Evolutionary conservation across 2,113 vertebrate species (phyloP), one percentile per base, ranked within the genome.

Genomic region (Chitala chitala): DNA sequence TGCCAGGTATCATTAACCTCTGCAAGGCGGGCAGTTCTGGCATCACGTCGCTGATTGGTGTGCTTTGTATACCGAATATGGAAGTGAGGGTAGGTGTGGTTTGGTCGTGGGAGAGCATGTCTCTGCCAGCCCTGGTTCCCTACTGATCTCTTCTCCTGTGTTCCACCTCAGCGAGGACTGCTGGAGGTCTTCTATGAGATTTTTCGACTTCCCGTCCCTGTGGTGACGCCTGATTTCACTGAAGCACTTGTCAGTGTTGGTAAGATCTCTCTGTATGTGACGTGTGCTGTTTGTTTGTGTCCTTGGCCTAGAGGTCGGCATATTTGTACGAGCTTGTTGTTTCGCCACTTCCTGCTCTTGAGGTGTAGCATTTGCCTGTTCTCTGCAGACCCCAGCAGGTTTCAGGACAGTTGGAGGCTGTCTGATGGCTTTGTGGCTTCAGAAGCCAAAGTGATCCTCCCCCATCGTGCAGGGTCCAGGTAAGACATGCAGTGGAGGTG

Each of bases 1-100:
- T 7, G 75, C 61, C 83, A 98, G 97, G 97, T 78, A 98, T 98
- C 86, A 98, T 99, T 90, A 95, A 94, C 85, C 90, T 99, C 71
- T 99, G 97, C 87, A 98, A 96, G 82, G 92, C 93, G 82, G 96
- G 94, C 68, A 98, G 96, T 84, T 98, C 96, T 78, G 97, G 97
- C 38, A 98, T 99, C 87, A 95, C 97, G 46, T 99, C 97, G 82
- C 90, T 99, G 83, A 97, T 98, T 86, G 96, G 97, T 68, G 92
- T 99, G 80, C 94, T 98, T 74, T 95, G 95, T 85, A 98, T 99
- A 94, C 97, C 96, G 91, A 98, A 99, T 92, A 96, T 94, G 94
- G 96, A 99, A 90, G 96, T 98, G 82, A 88, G 96, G 92, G 97
- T 98, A 90, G 73, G 95, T 38, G n/a, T 55, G n/a, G 26, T 22